A percentile compares a stretch with the other conserved stretches of the same genome.
These are phyloP conservation scores for Hirundichthys speculiger DNA, from an alignment of 2,113 vertebrate species.

Conservation along the genomic window DNA sequence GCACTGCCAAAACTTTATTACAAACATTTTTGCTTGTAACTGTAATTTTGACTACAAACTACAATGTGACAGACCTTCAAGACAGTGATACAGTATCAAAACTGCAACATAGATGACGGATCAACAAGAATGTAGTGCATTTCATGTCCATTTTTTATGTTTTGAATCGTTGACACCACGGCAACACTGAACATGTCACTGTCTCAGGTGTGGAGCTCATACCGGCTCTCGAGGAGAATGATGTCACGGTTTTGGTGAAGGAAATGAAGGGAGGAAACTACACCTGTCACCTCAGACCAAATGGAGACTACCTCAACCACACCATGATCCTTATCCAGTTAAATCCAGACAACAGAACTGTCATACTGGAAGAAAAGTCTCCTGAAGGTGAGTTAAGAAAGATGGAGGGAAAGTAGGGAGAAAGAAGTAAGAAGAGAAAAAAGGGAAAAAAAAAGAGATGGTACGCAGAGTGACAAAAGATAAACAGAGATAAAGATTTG, in stretches of 20 bases:
- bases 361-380: conserved; percentile 58
- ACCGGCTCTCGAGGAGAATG: conserved; percentile 55
- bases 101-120: too few species aligned
- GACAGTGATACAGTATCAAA: too few species aligned
- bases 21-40: not conserved
- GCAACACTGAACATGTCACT: not conserved
- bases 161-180: not conserved
- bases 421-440: not conserved
- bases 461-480: not conserved
- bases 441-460: not conserved
- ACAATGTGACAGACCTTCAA: not conserved
- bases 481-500: conserved; percentile 4
- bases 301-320: conserved; percentile 74
- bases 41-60: not conserved
- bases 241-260: conserved; percentile 54
- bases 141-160: too few species aligned
- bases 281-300: conserved; percentile 67
- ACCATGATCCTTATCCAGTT: conserved; percentile 73
- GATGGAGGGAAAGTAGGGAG: not conserved
- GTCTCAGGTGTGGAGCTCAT: conserved; percentile 38
- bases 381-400: conserved; percentile 26
- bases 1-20: not conserved
- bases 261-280: conserved; percentile 77
- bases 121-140: too few species aligned
- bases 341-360: conserved; percentile 36